Evolutionary conservation across 2,113 vertebrate genomes (phyloP), one percentile per base, ranked within the genome.

Genomic region (Cyphomyrus discorhynchus): DNA sequence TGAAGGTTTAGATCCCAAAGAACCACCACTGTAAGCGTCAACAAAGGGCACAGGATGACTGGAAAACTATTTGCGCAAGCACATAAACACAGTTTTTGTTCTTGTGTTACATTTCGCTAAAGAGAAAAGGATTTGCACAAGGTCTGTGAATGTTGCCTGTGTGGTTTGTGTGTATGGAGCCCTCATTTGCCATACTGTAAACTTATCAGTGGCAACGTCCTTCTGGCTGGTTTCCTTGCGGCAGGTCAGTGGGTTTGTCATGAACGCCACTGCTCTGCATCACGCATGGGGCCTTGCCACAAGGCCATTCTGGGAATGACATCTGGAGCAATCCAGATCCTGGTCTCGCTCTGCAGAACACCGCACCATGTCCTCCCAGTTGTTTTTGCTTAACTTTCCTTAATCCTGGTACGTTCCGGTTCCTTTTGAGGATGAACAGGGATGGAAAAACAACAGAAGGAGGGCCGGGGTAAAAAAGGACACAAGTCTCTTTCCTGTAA

Each of bases 311-410:
- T 27, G 27, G 62, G 62, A 70, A 70, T 42, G 77, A 82, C 77
- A 82, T 82, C 5, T 82, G 77, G 77, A 42, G 39, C 31, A 19
- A 24, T 21, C 42, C 21, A 45, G 39, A 47, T 46, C 24, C 8
- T 39, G 3, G 42, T n/a, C 19, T 42, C 8, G 1, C 82, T 47
- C 42, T 19, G 39, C 82, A 24, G 42, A 9, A 11, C 45, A n/a
- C 21, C 82, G 21, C n/a, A n/a, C 82, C 8, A 31, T 27, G 66
- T 52, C 24, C 66, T n/a, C 47, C 45, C 88, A 50, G 46, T 50
- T 74, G 88, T 52, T 53, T 87, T 80, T 62, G 35, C 87, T 88
- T 66, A 66, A 56, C 42, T 56, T 39, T n/a, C 47, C 88, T 47
- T 77, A 52, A 89, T 50, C 88, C 47, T 52, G 27, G 8, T 77